Conservation (phyloP, 2,888 invertebrate genomes). For the Drosophila mulleri region DNA sequence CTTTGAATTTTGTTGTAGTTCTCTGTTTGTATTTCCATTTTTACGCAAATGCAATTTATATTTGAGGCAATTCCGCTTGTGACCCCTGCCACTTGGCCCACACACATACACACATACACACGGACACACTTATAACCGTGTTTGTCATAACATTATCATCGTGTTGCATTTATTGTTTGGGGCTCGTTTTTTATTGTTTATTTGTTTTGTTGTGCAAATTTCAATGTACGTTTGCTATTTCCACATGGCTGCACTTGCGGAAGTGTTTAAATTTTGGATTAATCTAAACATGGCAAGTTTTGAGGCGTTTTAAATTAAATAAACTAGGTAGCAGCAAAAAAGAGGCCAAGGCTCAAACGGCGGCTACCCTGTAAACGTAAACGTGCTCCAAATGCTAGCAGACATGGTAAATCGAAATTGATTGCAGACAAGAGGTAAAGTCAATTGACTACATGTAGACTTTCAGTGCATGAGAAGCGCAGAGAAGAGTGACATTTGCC, state of each 20-base stretch:
- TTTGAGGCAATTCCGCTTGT: background rate
- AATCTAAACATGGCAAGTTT: constrained; percentile 31
- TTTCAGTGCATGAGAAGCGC: background rate
- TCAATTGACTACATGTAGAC: background rate
- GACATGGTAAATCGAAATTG: background rate
- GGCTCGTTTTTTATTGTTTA: background rate
- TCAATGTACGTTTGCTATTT: constrained; percentile 14
- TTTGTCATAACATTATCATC: constrained; percentile 5
- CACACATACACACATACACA: background rate
- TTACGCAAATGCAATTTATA: constrained; percentile 51
- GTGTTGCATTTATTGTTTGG: constrained; percentile 19
- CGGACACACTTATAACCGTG: background rate
- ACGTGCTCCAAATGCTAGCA: background rate
- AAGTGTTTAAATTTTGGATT: constrained; percentile 29
- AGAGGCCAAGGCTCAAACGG: background rate
- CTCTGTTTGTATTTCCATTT: background rate
- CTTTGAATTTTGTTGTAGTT: constrained; percentile 54
- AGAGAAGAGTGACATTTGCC: background rate
- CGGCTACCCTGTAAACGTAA: constrained; percentile 10
- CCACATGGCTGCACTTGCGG: constrained; percentile 29
- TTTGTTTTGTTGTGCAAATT: constrained; percentile 11
- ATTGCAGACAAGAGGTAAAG: background rate
- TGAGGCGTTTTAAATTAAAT: constrained; percentile 1
- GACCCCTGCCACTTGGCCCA: background rate
- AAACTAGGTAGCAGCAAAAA: background rate